These are phyloP conservation scores for Drosophila multiciliata DNA, from an alignment of 2,888 invertebrate species.

Conservation along the genomic window DNA sequence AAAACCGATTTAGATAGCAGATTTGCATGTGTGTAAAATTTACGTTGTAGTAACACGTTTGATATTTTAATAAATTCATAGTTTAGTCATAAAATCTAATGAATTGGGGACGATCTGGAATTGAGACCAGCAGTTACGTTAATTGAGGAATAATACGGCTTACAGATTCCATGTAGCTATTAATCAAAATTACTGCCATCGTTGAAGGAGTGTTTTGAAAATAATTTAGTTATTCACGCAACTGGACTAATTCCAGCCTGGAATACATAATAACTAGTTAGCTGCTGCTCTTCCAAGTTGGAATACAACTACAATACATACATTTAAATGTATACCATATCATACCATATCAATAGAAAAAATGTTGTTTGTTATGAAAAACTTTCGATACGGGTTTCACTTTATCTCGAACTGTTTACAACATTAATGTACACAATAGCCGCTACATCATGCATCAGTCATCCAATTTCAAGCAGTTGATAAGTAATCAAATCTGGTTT, in stretches of 20 bases:
- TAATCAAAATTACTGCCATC: not conserved
- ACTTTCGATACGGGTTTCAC: conserved; percentile 5
- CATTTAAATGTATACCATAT: not conserved
- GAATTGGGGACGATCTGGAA: not conserved
- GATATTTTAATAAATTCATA: conserved; percentile 18
- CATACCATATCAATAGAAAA: not conserved
- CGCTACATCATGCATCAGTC: conserved; percentile 1
- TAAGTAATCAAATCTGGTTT: not conserved
- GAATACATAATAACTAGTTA: not conserved
- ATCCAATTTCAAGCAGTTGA: not conserved
- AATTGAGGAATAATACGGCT: not conserved
- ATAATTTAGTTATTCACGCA: not conserved
- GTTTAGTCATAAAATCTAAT: conserved; percentile 1
- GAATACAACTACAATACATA: not conserved
- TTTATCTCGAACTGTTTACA: not conserved
- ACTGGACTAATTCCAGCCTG: not conserved
- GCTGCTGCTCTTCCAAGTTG: not conserved
- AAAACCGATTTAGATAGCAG: conserved; percentile 5
- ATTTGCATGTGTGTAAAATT: conserved; percentile 4
- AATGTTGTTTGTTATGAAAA: conserved; percentile 1
- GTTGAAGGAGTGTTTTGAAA: not conserved
- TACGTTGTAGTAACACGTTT: not conserved
- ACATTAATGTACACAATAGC: not conserved
- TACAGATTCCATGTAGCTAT: not conserved
- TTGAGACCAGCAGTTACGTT: not conserved